Conservation (phyloP, 2,888 invertebrate species). For the Thysanoteuthis rhombus region DNA sequence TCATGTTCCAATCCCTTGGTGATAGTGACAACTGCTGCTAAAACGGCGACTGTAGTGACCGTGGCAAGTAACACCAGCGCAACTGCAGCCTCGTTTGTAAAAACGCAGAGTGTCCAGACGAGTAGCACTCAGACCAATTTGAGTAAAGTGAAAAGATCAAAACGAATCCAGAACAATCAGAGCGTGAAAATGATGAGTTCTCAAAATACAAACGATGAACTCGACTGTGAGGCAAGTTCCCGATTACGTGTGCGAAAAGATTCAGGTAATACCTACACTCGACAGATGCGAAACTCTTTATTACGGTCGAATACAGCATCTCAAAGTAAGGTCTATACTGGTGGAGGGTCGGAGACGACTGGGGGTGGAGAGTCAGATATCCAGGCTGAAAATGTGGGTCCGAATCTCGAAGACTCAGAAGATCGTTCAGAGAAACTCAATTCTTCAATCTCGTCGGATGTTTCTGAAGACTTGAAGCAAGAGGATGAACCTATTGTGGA, state of each 20-base stretch:
- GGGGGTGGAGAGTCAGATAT: neutral
- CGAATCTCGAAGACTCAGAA: neutral
- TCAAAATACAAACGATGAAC: neutral
- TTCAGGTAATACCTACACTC: conserved; percentile 35
- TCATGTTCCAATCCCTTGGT: neutral
- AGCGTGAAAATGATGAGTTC: neutral
- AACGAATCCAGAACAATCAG: conserved; percentile 29
- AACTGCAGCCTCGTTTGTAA: neutral
- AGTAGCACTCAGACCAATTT: conserved; percentile 27
- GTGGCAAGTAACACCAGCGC: neutral
- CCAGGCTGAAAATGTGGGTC: neutral
- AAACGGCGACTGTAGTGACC: neutral
- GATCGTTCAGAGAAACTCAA: neutral
- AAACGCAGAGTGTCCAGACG: conserved; percentile 20
- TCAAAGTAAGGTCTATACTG: conserved; percentile 15
- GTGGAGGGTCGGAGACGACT: neutral
- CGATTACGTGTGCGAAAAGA: conserved; percentile 35
- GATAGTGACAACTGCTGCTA: neutral
- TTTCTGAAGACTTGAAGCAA: neutral
- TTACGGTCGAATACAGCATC: neutral
- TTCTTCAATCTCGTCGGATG: neutral
- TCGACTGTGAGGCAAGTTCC: conserved; percentile 31
- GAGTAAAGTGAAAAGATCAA: conserved; percentile 22
- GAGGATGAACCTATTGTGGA: neutral
- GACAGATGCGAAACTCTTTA: conserved; percentile 32